Evolutionary conservation across 2,797 vertebrate species (phyloP).

Genomic region (Sebastes taczanowskii): DNA sequence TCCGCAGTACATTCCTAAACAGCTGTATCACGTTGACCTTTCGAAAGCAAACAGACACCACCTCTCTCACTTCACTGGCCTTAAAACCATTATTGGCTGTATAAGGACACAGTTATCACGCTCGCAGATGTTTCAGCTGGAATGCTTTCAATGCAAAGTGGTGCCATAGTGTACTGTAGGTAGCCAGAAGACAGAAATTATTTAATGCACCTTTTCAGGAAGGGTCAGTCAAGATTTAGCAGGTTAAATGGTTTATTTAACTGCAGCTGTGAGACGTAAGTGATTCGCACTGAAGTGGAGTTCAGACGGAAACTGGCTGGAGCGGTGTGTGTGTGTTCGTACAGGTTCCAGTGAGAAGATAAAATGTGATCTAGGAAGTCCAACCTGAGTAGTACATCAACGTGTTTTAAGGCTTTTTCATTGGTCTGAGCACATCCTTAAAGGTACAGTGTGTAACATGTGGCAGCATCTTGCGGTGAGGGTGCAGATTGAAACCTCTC

Average conservation of each 20-base stretch:
- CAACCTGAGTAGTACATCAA: background rate
- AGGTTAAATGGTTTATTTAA: background rate
- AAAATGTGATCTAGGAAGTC: background rate
- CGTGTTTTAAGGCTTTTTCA: background rate
- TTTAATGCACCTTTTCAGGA: background rate
- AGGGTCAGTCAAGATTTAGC: background rate
- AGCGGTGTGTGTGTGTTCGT: background rate
- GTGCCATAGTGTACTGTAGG: background rate
- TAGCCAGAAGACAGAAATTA: constrained; percentile 1
- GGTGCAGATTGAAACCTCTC: too few relatives aligned
- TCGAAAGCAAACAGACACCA: background rate
- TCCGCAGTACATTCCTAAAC: constrained; percentile 2
- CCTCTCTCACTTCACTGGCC: background rate
- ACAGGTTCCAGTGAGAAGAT: background rate
- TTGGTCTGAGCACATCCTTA: too few relatives aligned
- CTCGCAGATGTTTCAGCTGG: constrained; percentile 39
- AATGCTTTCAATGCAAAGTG: constrained; percentile 1
- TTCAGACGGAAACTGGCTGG: background rate
- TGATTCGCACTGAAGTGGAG: background rate
- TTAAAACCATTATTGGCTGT: constrained; percentile 4
- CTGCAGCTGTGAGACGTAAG: background rate
- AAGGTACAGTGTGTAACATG: too few relatives aligned
- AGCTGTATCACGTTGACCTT: background rate
- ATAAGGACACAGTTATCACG: background rate
- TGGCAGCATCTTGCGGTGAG: too few relatives aligned